Base-by-base conservation (phyloP, 2,113 vertebrate species). In the Fukomys damarensis region DNA sequence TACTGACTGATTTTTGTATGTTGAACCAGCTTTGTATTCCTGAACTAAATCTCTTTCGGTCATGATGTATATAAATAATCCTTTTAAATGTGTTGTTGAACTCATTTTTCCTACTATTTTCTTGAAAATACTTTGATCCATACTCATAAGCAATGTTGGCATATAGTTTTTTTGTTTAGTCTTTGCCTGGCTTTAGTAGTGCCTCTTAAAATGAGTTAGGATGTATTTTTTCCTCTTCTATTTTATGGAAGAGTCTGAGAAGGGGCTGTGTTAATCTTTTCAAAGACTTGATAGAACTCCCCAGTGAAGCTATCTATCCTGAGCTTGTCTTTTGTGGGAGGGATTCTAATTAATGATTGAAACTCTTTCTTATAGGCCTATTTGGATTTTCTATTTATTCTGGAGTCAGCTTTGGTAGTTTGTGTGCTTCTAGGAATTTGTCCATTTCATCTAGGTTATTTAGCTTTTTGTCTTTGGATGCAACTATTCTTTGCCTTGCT, bases 81-180 rank as follows among this genome's bases (percentile, higher is more conserved):
- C 58, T 95, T 65, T 80, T 91, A 68, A 96, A 87, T 84, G 59
- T 22, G 70, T 7, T 66, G 38, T 58, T 77, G 46, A n/a, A 94
- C 82, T 81, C 26, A 54, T 43, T 41, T 72, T 96, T 93, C 41
- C 41, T 96, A 49, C 30, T 72, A 66, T 85, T 72, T 91, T 91
- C 8, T 86, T 96, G 61, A 88, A 20, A 38, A 85, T 63, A 86
- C 56, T 95, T 93, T 91, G 1, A 82, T 58, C 20, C 68, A 77
- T 70, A 89, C 89, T 96, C 70, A 89, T 30, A 76, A 92, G 52
- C 28, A 24, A 82, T 49, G 74, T 9, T 82, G 30, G 30, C 54
- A 11, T 86, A 41, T 13, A 92, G 49, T 76, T 89, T 89, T 74
- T 61, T 16, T 91, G 17, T 66, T 35, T 79, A 49, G 22, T 86